Percentiles rank a stretch among this genome's conserved stretches.
These are phyloP conservation scores for Octopus sinensis DNA, from an alignment of 1,140 invertebrate genomes.

Conservation along the genomic window DNA sequence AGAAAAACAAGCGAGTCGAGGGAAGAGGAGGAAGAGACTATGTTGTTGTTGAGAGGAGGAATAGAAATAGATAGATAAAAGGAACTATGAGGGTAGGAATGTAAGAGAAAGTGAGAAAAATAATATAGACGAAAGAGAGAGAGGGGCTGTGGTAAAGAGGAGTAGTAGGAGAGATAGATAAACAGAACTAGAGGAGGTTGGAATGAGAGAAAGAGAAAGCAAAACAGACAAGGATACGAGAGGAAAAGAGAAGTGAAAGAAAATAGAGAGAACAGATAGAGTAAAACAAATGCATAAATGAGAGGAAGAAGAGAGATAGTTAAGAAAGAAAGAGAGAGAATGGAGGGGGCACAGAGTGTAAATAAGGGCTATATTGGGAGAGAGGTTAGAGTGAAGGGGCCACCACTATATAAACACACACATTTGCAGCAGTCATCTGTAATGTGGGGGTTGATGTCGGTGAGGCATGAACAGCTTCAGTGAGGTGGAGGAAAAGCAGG, in stretches of 20 bases:
- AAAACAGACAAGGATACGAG: not conserved
- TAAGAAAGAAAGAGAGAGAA: constrained; percentile 4
- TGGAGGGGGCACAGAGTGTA: not conserved
- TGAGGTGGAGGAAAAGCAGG: no score
- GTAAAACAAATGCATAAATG: not conserved
- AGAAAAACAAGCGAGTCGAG: not conserved
- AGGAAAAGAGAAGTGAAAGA: not conserved
- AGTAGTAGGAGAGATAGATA: not conserved
- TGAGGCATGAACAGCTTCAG: no score
- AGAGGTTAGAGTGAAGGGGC: no score
- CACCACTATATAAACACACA: no score
- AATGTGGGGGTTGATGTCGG: no score
- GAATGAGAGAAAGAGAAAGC: not conserved
- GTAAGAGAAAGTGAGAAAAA: not conserved
- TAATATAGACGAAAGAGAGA: not conserved
- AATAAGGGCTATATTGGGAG: no score
- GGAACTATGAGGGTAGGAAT: not conserved
- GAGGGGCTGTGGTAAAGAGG: not conserved
- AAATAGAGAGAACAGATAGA: constrained; percentile 4
- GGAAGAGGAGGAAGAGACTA: not conserved
- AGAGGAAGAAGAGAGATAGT: constrained; percentile 11
- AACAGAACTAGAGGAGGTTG: not conserved
- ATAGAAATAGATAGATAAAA: constrained; percentile 11
- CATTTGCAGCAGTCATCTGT: no score
- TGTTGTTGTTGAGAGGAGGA: not conserved